Evolutionary conservation across 2,797 vertebrate species (phyloP).

Genomic region (Enteromius anoplus): DNA sequence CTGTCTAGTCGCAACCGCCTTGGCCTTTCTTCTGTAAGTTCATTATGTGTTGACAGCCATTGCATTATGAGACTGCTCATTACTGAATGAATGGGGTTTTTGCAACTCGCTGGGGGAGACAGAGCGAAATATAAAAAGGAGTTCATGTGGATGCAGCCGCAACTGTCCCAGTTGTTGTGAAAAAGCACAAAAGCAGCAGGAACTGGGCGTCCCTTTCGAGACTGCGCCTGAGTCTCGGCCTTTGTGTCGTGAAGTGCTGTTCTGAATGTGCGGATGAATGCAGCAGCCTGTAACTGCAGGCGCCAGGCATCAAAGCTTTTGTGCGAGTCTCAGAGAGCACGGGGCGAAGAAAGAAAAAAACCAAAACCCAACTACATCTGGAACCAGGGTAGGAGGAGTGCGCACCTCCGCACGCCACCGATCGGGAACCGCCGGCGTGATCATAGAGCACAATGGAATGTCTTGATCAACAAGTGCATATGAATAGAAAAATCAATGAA

Average conservation of each 20-base stretch:
- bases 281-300: conserved; percentile 58
- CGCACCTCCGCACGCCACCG: conserved; percentile 36
- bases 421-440: conserved; percentile 55
- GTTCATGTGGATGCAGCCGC: conserved; percentile 48
- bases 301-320: conserved; percentile 53
- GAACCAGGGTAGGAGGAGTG: conserved; percentile 42
- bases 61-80: conserved; percentile 59
- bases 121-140: conserved; percentile 35
- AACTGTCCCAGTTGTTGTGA: conserved; percentile 59
- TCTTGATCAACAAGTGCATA: conserved; percentile 73
- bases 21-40: background rate
- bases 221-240: conserved; percentile 50
- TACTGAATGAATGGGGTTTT: conserved; percentile 51
- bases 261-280: conserved; percentile 57
- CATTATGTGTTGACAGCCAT: conserved; percentile 51
- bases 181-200: conserved; percentile 59
- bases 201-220: conserved; percentile 62
- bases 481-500: conserved; percentile 77
- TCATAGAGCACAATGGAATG: conserved; percentile 64
- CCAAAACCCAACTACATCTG: conserved; percentile 57
- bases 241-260: conserved; percentile 62
- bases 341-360: conserved; percentile 14
- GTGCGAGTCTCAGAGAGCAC: conserved; percentile 41
- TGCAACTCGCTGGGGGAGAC: conserved; percentile 53
- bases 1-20: background rate